Evolutionary conservation across 2,797 vertebrate genomes (phyloP), one percentile per base, ranked within the genome.

Genomic region (Coluber constrictor): DNA sequence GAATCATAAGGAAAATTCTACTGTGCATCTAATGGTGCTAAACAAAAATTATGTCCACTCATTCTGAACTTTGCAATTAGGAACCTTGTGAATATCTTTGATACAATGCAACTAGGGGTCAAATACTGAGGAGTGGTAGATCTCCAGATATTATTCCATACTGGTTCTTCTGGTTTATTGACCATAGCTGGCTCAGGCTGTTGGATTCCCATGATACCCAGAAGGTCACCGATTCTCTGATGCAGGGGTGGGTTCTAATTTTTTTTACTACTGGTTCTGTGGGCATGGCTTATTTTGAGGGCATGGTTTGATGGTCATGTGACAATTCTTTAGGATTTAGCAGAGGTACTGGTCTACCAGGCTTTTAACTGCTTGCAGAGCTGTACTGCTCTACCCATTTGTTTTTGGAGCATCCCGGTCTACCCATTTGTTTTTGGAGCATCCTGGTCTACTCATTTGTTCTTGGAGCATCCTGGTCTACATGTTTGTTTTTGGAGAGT

Each of bases 51-150:
- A 16, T 1, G 18, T 37, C 32, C 32, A 23, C 8, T 43, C 43
- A 37, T 4, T 1, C 18, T 79, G 37, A 43, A 79, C 16, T 79
- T 79, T 79, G 8, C 20, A 8, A 9, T 79, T 9, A 43, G 3
- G 6, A 79, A 79, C 9, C 18, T 43, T 43, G 74, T 43, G 32
- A 79, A 79, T 43, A 79, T 4, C 3, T 79, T 79, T 79, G 8
- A 79, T 79, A 79, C 8, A 43, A 79, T 79, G 37, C 37, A 79
- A 79, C 74, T 23, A 79, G 37, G 9, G 37, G 37, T 79, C 9
- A 79, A 43, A 79, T 79, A 43, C 18, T 96, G 94, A 95, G 54
- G 37, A n/a, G 88, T 4, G 16, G 15, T 57, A 54, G 86, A 4
- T 51, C 51, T 87, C 3, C 15, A 55, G 15, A 56, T 88, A 2